Evolutionary conservation across 2,888 invertebrate species (phyloP).

Genomic region (Antheraea yamamai): DNA sequence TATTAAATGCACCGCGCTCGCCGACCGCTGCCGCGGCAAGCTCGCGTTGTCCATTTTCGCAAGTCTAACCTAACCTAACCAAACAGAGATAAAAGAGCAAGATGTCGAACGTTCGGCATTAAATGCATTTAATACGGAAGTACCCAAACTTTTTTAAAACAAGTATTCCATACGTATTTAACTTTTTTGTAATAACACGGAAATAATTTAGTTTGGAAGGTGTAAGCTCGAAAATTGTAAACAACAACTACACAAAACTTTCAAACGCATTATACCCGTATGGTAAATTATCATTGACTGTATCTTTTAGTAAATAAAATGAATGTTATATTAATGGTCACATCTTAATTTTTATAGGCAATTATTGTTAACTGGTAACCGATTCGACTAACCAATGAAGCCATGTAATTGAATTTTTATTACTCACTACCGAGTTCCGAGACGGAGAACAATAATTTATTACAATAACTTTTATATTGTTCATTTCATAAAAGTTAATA

Average conservation of each 20-base stretch:
- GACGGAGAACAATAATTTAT: constrained; percentile 8
- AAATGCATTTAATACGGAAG: too few species aligned
- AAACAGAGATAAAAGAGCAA: too few species aligned
- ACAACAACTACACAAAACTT: not conserved
- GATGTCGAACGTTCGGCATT: too few species aligned
- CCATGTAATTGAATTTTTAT: constrained; percentile 14
- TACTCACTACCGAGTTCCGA: constrained; percentile 3
- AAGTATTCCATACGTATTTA: too few species aligned
- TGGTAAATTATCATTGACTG: not conserved
- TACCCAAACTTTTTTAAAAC: too few species aligned
- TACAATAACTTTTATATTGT: constrained; percentile 13
- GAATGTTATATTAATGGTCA: constrained; percentile 4
- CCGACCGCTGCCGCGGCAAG: too few species aligned
- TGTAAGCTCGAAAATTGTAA: not conserved
- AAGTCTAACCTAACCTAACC: too few species aligned
- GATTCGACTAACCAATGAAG: not conserved
- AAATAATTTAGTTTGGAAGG: not conserved
- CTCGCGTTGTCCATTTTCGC: too few species aligned
- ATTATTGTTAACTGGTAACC: constrained; percentile 15
- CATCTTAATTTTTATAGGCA: constrained; percentile 10
- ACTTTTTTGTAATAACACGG: too few species aligned
- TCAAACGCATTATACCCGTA: not conserved
- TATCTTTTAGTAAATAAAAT: not conserved
- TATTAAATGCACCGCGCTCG: too few species aligned
- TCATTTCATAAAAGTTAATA: constrained; percentile 24